Evolutionary conservation across 2,888 invertebrate species (phyloP).

Genomic region (Tortrix viridana): DNA sequence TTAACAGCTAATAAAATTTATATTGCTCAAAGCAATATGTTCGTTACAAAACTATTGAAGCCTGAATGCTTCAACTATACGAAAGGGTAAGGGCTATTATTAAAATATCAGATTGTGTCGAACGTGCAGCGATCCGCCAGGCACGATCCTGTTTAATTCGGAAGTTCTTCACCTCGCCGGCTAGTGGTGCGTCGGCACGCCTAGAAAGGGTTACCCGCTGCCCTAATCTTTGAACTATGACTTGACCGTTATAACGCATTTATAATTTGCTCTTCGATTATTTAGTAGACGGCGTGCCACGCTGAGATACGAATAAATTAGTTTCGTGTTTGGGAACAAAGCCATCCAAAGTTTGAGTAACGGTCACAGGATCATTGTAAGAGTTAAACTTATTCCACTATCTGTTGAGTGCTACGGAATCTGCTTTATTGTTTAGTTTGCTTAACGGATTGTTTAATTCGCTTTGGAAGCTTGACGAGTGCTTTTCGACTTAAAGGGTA

Average conservation of each 20-base stretch:
- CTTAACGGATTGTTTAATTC: conserved; percentile 55
- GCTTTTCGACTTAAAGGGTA: conserved; percentile 26
- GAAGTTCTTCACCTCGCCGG: conserved; percentile 73
- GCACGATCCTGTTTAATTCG: conserved; percentile 71
- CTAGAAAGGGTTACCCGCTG: conserved; percentile 79
- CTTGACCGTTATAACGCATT: conserved; percentile 84
- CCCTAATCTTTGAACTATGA: conserved; percentile 84
- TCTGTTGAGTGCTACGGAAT: conserved; percentile 62
- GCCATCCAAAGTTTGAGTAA: conserved; percentile 78
- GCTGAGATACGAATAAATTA: conserved; percentile 82
- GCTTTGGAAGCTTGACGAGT: conserved; percentile 43
- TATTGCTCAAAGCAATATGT: conserved; percentile 32
- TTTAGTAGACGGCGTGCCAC: conserved; percentile 75
- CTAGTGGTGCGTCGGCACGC: conserved; percentile 45
- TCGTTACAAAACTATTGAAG: conserved; percentile 44
- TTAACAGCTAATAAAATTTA: neutral
- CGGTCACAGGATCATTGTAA: conserved; percentile 78
- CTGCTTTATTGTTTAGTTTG: conserved; percentile 64
- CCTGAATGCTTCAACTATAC: conserved; percentile 42
- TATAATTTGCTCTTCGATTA: conserved; percentile 83
- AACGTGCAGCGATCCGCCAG: conserved; percentile 64
- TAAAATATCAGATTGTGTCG: conserved; percentile 67
- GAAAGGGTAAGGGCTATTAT: conserved; percentile 63
- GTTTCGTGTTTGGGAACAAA: conserved; percentile 82
- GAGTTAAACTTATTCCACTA: conserved; percentile 69